A percentile compares a stretch with the other conserved stretches of the same genome.
Evolutionary conservation across 2,888 invertebrate genomes (phyloP).

Genomic region (Acronicta alni): DNA sequence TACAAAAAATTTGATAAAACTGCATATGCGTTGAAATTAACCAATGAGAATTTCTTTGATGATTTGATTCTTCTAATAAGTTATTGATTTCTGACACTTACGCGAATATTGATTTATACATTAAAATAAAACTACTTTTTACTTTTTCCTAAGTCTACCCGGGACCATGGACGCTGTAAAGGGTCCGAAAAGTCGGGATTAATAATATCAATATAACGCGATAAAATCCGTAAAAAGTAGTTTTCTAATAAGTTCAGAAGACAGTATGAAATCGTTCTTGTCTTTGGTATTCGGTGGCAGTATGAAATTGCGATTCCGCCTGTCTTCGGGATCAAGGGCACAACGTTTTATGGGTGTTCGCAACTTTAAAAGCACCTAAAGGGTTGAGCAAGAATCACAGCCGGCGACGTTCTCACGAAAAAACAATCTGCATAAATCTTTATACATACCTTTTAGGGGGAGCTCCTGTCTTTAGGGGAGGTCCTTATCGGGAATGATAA

Average conservation of each 20-base stretch:
- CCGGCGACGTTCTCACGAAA: conserved; percentile 47
- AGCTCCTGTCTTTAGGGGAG: conserved; percentile 9
- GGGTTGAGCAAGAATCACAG: conserved; percentile 30
- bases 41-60: background rate
- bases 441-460: conserved; percentile 7
- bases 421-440: conserved; percentile 43
- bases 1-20: no score
- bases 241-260: background rate
- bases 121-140: no score
- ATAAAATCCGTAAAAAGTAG: no score
- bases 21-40: no score
- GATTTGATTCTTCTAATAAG: no score
- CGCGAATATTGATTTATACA: no score
- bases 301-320: conserved; percentile 19
- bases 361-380: conserved; percentile 33
- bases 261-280: background rate
- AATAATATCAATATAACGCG: no score
- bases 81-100: no score
- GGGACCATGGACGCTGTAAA: no score
- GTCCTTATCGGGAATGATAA: conserved; percentile 55
- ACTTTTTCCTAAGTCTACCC: no score
- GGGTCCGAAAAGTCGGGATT: no score
- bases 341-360: conserved; percentile 31
- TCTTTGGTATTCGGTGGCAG: conserved; percentile 1
- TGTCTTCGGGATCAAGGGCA: conserved; percentile 13